Conservation (phyloP, 2,888 invertebrate species). For the Glaucopsyche alexis region DNA sequence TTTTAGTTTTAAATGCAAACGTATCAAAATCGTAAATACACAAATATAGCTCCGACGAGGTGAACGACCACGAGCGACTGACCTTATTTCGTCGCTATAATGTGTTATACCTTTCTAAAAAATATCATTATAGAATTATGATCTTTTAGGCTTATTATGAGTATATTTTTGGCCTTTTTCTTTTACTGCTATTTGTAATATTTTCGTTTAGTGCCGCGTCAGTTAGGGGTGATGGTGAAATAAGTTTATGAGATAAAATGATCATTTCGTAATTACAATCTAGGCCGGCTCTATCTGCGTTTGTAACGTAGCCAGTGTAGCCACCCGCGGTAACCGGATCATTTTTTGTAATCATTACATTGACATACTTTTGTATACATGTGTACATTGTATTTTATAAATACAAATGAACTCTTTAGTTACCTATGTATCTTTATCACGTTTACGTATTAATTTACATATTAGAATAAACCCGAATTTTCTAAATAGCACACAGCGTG, state of each 20-base stretch:
- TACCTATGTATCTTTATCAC: background rate
- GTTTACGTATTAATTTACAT: background rate
- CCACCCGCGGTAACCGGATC: constrained; percentile 49
- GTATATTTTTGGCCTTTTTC: background rate
- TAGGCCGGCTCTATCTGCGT: constrained; percentile 59
- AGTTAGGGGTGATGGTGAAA: constrained; percentile 24
- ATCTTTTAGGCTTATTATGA: background rate
- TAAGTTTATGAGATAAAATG: constrained; percentile 24
- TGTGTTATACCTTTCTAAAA: constrained; percentile 29
- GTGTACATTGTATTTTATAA: constrained; percentile 27
- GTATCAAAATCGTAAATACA: constrained; percentile 21
- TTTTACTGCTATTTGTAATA: background rate
- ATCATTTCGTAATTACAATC: constrained; percentile 58
- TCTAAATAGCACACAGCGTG: background rate
- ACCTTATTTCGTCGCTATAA: constrained; percentile 24
- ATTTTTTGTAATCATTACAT: constrained; percentile 57
- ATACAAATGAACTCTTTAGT: constrained; percentile 22
- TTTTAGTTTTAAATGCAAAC: constrained; percentile 20
- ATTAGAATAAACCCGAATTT: background rate
- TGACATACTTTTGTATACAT: constrained; percentile 47
- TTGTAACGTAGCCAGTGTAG: constrained; percentile 56
- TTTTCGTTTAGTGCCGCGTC: background rate
- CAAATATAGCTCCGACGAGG: constrained; percentile 25
- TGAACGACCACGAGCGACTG: constrained; percentile 26
- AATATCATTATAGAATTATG: background rate